Conservation (phyloP, 1,140 invertebrate species). For the Drosophila takahashii region DNA sequence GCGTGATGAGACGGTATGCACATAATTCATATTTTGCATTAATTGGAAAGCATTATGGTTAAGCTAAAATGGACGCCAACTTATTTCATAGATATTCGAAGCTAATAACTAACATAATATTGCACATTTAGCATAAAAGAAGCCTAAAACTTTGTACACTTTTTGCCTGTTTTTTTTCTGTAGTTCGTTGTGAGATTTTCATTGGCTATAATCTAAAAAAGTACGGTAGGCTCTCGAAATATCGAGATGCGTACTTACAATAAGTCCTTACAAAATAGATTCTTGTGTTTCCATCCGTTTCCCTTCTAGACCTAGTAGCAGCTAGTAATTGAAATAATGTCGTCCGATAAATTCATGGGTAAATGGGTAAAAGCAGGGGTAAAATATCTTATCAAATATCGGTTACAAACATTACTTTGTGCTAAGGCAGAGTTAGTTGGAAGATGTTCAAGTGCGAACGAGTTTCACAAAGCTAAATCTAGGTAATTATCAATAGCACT, state of each 20-base stretch:
- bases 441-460: constrained; percentile 64
- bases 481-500: constrained; percentile 59
- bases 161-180: constrained; percentile 13
- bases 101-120: constrained; percentile 62
- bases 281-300: constrained; percentile 20
- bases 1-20: constrained; percentile 37
- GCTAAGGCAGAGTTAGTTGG: constrained; percentile 80
- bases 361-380: constrained; percentile 38
- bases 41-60: constrained; percentile 47
- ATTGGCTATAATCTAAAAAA: constrained; percentile 48
- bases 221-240: constrained; percentile 46
- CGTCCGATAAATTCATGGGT: constrained; percentile 41
- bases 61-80: constrained; percentile 67
- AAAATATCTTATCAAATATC: constrained; percentile 53
- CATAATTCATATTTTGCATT: constrained; percentile 31
- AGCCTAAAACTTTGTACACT: constrained; percentile 66
- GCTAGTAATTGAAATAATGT: constrained; percentile 46
- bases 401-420: constrained; percentile 63
- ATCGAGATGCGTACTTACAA: constrained; percentile 42
- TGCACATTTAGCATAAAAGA: constrained; percentile 44
- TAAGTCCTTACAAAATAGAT: constrained; percentile 73
- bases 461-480: constrained; percentile 53
- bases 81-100: constrained; percentile 43
- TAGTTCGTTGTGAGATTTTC: constrained; percentile 59
- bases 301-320: constrained; percentile 18